phyloP scores from a whole-genome alignment of 2,888 invertebrate genomes.

The Microctonus aethiopoides region DNA sequence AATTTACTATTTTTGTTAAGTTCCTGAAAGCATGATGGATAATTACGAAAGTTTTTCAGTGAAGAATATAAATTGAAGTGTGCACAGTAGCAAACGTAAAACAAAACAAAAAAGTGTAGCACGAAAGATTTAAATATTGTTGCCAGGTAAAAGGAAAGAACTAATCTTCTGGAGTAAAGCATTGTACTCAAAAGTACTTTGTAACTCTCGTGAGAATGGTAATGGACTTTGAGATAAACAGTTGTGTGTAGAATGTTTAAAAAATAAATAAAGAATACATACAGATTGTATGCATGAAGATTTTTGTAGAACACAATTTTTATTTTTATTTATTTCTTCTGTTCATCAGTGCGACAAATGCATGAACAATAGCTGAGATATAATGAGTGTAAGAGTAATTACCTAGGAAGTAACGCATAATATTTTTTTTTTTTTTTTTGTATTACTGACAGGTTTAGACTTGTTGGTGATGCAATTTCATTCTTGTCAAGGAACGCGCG shows the following conservation, averaged over 20 bases:
- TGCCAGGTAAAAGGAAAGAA: background rate
- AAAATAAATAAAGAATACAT: background rate
- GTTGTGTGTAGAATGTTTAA: too few relatives aligned
- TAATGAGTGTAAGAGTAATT: background rate
- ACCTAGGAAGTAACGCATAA: slow-evolving; percentile 18
- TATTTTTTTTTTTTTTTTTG: too few relatives aligned
- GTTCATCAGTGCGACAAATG: background rate
- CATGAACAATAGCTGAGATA: background rate
- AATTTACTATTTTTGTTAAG: background rate
- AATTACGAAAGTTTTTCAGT: background rate
- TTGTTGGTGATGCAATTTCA: slow-evolving; percentile 29
- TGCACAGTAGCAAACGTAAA: background rate
- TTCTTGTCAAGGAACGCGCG: slow-evolving; percentile 29
- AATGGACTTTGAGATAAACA: background rate
- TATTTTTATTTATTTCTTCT: background rate
- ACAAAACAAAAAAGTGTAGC: background rate
- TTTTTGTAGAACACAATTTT: too few relatives aligned
- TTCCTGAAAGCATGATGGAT: background rate
- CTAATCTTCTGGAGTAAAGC: background rate
- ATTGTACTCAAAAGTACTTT: background rate
- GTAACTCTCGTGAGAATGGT: background rate
- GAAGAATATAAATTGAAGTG: slow-evolving; percentile 2
- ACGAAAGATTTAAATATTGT: background rate
- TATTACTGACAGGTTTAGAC: slow-evolving; percentile 1
- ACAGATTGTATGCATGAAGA: too few relatives aligned